Evolutionary conservation across 2,888 invertebrate genomes (phyloP), one percentile per base, ranked within the genome.

Genomic region (Dasypolia templi): DNA sequence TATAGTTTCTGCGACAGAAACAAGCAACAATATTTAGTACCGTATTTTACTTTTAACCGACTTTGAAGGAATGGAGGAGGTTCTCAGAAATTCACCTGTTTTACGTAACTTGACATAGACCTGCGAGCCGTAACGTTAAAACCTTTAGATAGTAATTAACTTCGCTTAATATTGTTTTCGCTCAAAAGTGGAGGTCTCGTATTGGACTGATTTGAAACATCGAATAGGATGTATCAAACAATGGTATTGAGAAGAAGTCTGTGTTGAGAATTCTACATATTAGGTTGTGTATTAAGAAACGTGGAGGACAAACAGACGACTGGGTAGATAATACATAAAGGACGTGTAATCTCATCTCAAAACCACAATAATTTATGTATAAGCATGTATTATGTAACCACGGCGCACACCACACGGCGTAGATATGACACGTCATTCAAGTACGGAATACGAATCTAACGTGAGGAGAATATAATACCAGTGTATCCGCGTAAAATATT

Each of bases 401-500:
- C 49, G 46, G 44, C 78, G 69, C 72, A 70, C 72, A 73, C 76
- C 68, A 75, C 73, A 76, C 79, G 77, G 72, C 71, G 76, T 72
- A 82, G 83, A 85, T 85, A 84, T 74, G 82, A 79, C 85, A 84
- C 81, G 88, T 89, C 89, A 87, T 85, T 89, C 86, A 86, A 83
- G 82, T 83, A 82, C 80, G 79, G 87, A 89, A 87, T 89, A 87
- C 83, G 87, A 87, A 88, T 89, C 86, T 88, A 86, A 87, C 89
- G 88, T 89, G 88, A 89, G 86, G 83, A 84, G 90, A 92, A 91
- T 89, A 88, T 90, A 90, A 91, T 92, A 91, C 88, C 84, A 81
- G 80, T 82, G 87, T 89, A 89, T 90, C 82, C 89, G 87, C 84
- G 88, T 88, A 89, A 90, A 90, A 92, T 91, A 91, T 92, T 92